Conservation (phyloP, 2,797 vertebrate genomes). For the Falco peregrinus region DNA sequence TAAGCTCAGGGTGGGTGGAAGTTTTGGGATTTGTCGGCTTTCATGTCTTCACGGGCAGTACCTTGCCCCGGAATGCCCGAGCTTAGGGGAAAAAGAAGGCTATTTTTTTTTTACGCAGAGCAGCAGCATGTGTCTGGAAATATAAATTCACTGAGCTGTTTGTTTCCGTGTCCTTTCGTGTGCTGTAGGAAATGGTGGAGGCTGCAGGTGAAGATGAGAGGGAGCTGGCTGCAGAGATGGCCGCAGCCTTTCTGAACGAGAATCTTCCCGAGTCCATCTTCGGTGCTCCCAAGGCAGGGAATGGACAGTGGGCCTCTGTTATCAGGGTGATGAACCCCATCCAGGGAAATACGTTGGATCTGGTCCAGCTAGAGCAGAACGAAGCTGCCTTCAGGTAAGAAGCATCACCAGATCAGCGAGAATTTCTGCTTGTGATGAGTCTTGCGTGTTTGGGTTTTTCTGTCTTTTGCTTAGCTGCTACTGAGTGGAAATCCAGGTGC, state of each 20-base stretch:
- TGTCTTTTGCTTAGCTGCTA: neutral
- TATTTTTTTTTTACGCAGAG: neutral
- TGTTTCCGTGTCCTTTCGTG: neutral
- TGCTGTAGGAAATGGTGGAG: conserved; percentile 95
- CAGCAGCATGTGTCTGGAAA: neutral
- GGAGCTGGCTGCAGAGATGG: conserved; percentile 98
- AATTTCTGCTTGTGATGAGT: neutral
- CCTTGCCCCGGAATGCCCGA: neutral
- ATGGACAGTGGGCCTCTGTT: conserved; percentile 97
- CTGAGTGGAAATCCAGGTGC: neutral
- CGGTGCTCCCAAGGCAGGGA: conserved; percentile 94
- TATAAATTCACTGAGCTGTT: neutral
- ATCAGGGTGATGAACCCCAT: conserved; percentile 96
- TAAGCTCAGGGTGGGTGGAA: neutral
- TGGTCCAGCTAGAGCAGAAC: conserved; percentile 97
- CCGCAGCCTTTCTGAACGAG: conserved; percentile 96
- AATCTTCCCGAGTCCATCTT: conserved; percentile 98
- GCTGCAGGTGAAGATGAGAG: conserved; percentile 97
- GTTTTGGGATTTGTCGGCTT: neutral
- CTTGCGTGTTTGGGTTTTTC: neutral
- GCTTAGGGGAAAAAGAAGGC: neutral
- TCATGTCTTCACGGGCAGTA: neutral
- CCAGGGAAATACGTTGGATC: conserved; percentile 91
- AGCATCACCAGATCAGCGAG: neutral
- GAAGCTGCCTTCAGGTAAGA: conserved; percentile 97